These are phyloP conservation scores for Callionymus lyra DNA, from an alignment of 2,113 vertebrate species.

Conservation along the genomic window DNA sequence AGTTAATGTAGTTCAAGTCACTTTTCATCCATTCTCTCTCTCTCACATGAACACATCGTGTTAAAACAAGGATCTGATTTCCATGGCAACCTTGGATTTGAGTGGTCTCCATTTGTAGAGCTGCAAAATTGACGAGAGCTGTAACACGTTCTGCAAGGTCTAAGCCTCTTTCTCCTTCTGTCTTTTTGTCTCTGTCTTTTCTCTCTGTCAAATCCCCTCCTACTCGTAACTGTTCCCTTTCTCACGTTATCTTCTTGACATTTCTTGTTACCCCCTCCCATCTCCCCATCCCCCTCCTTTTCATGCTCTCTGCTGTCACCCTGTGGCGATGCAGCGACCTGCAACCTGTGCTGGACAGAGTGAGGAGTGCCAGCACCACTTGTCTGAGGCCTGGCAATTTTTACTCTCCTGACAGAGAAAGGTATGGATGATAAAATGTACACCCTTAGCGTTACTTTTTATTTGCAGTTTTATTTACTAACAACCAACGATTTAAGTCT, in stretches of 20 bases:
- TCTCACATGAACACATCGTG: constrained; percentile 4
- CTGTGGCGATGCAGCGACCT: constrained; percentile 89
- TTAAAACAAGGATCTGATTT: constrained; percentile 38
- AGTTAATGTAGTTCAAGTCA: background rate
- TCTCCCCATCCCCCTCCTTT: constrained; percentile 8
- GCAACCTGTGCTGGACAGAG: constrained; percentile 95
- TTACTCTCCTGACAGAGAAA: constrained; percentile 93
- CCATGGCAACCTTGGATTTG: constrained; percentile 44
- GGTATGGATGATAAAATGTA: constrained; percentile 62
- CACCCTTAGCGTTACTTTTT: too few relatives aligned
- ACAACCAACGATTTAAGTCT: background rate
- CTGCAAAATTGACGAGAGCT: constrained; percentile 30
- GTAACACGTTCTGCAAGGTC: constrained; percentile 33
- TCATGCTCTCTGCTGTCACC: constrained; percentile 59
- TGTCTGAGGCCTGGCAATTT: constrained; percentile 98
- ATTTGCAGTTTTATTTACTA: background rate
- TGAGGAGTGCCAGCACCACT: constrained; percentile 98
- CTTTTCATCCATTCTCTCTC: constrained; percentile 12
- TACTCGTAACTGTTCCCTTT: background rate
- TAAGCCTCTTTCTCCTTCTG: constrained; percentile 22
- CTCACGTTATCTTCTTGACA: background rate
- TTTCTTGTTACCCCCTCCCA: constrained; percentile 4
- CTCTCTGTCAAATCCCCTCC: background rate
- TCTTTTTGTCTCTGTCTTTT: constrained; percentile 18
- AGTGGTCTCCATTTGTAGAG: constrained; percentile 27